Evolutionary conservation across 2,113 vertebrate species (phyloP), one percentile per base, ranked within the genome.

Genomic region (Ahaetulla prasina): DNA sequence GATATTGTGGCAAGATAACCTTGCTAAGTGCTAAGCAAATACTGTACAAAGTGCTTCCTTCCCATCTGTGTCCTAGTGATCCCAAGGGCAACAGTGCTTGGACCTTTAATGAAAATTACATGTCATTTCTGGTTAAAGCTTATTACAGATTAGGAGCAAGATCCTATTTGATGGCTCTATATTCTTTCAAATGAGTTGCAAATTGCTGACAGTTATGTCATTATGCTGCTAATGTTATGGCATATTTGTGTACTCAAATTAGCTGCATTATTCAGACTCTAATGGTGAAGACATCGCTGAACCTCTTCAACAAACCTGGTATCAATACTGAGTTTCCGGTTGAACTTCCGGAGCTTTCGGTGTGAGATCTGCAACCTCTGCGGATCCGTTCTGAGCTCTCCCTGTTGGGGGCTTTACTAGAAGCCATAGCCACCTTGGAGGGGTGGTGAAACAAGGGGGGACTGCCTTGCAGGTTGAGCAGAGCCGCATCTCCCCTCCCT

Each of bases 161-260:
- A 27, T 35, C 18, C 25, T 39, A 3, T 85, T 57, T 92, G 68
- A 23, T 87, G 6, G 14, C 74, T 92, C 86, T 88, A 35, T 43
- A 23, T 47, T 89, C 43, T 92, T 89, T 74, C 74, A 89, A 89
- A 92, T 89, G 92, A 92, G 88, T 85, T 92, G 92, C 74, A 92
- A 92, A 92, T 92, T 92, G 88, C 74, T 60, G 53, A 85, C 74
- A 80, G 74, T n/a, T 74, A 89, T 85, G 53, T 85, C 53, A 92
- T 89, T 89, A 85, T 89, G 88, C 45, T 89, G 43, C 35, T 60
- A 54, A 89, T 60, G 53, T 74, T 45, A 55, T 92, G 74, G 39
- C 12, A 92, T 74, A 35, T 92, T 92, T 89, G 45, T 45, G 85
- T 92, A 92, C 25, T 50, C 68, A 89, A 54, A 89, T 89, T 89